Evolutionary conservation across 1,140 invertebrate genomes (phyloP), one percentile per base, ranked within the genome.

Genomic region (Nymphalis io): DNA sequence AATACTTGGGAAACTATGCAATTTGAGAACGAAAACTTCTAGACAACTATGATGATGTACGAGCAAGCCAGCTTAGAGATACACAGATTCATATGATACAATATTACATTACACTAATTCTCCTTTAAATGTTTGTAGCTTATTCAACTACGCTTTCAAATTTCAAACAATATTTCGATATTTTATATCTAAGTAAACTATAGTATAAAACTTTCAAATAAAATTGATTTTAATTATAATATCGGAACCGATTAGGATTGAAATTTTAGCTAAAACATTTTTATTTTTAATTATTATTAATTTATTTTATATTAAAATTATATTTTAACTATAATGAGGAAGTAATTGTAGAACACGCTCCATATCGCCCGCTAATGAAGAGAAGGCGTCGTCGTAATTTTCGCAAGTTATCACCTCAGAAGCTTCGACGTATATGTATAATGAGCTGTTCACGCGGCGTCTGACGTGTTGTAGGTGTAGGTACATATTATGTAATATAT

Each of bases 331-430:
- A 66, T 60, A 57, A 59, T 57, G 64, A 44, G 55, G 18, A 38
- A 68, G 67, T 68, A 62, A 62, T 62, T 44, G 48, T 58, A 38
- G 40, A 44, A 46, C 21, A 63, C 60, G 68, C 60, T 63, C 40
- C 46, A 63, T 23, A 42, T 40, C 53, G 20, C 23, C 53, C 68
- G 42, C 39, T 70, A 70, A 70, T 70, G 60, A 70, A 70, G 60
- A 63, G 60, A 58, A 57, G 48, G 40, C 55, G 53, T 46, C 53
- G 59, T n/a, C 51, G 21, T 57, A 57, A 69, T 62, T 69, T 69
- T 62, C 48, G 51, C 67, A 46, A 57, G 67, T 69, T 62, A 68
- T 53, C 48, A 62, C 60, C 33, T 33, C n/a, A 39, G 20, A n/a
- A 27, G 23, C 44, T 51, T 27, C 42, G 42, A 13, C 10, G 10